A percentile compares a stretch with the other conserved stretches of the same genome.
Evolutionary conservation across 2,888 invertebrate genomes (phyloP).

Genomic region (Parascotia fuliginaria): DNA sequence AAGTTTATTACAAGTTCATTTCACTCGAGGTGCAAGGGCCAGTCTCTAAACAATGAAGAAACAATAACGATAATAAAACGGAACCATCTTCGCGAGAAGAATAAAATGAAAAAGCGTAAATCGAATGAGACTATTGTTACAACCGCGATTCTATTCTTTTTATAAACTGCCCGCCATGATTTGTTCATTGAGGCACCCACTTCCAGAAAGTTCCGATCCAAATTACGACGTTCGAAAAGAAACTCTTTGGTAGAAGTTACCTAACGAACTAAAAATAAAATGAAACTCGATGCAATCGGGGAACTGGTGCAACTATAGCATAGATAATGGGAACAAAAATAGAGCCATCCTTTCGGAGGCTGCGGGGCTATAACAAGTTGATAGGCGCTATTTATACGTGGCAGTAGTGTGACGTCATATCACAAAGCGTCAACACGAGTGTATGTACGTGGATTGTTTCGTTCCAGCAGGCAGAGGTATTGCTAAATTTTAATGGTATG

Average conservation of each 20-base stretch:
- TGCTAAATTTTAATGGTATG: constrained; percentile 73
- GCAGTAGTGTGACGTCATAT: constrained; percentile 55
- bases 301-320: constrained; percentile 38
- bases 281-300: constrained; percentile 53
- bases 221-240: constrained; percentile 66
- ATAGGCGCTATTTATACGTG: constrained; percentile 44
- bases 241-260: constrained; percentile 55
- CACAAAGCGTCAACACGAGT: constrained; percentile 54
- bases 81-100: constrained; percentile 49
- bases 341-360: constrained; percentile 30
- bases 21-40: constrained; percentile 41
- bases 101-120: constrained; percentile 62
- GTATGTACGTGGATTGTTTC: constrained; percentile 62
- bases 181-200: constrained; percentile 60
- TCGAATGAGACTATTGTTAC: constrained; percentile 70
- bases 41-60: constrained; percentile 50
- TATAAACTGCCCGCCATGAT: constrained; percentile 65
- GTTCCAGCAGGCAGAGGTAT: constrained; percentile 62
- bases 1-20: constrained; percentile 42
- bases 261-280: constrained; percentile 65
- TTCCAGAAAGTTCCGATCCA: constrained; percentile 61
- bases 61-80: constrained; percentile 60
- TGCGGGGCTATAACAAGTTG: constrained; percentile 36
- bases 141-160: constrained; percentile 57
- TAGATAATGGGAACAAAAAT: constrained; percentile 41